Evolutionary conservation across 2,888 invertebrate genomes (phyloP).

Genomic region (Synanthedon formicaeformis): DNA sequence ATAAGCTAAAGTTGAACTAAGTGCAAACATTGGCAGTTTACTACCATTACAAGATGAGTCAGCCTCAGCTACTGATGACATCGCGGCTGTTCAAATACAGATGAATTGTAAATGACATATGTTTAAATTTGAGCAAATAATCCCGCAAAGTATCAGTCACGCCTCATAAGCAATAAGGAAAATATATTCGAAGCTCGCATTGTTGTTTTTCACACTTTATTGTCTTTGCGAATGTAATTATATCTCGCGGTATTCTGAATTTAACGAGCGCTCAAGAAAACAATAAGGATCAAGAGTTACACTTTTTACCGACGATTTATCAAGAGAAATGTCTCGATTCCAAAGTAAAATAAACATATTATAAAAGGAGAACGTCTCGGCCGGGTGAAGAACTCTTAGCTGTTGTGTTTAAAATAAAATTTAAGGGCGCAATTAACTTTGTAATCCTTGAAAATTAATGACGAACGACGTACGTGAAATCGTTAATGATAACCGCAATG

Average conservation of each 20-base stretch:
- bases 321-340: constrained; percentile 31
- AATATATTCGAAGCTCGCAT: constrained; percentile 11
- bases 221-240: neutral
- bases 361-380: constrained; percentile 15
- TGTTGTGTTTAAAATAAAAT: constrained; percentile 60
- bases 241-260: neutral
- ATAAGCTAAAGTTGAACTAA: no score
- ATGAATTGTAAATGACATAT: no score
- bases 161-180: constrained; percentile 3
- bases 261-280: neutral
- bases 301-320: constrained; percentile 48
- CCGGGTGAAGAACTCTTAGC: constrained; percentile 26
- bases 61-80: no score
- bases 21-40: no score
- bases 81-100: no score
- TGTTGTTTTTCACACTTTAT: neutral
- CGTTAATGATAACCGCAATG: constrained; percentile 46
- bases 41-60: no score
- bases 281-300: constrained; percentile 21
- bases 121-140: no score
- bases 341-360: constrained; percentile 33
- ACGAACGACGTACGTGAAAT: constrained; percentile 32
- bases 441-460: constrained; percentile 55
- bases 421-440: constrained; percentile 58
- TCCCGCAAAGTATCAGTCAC: neutral